These are phyloP conservation scores for Eristalinus aeneus DNA, from an alignment of 2,888 invertebrate genomes.

Conservation along the genomic window DNA sequence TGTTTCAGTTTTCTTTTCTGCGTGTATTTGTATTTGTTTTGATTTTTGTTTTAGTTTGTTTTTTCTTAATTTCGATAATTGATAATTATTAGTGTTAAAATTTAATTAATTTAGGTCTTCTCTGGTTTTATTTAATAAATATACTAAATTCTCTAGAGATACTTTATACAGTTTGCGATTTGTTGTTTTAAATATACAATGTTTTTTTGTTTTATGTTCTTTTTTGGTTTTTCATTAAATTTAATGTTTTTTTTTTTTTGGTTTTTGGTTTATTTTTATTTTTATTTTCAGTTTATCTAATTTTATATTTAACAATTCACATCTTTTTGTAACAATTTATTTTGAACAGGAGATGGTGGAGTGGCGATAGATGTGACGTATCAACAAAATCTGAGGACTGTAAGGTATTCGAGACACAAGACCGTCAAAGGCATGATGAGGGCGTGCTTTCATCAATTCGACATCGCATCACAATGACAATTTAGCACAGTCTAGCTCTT, in stretches of 20 bases:
- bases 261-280: background rate
- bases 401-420: too few relatives aligned
- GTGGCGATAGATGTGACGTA: background rate
- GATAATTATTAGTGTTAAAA: slow-evolving; percentile 62
- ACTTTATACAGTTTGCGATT: slow-evolving; percentile 54
- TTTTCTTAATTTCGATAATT: slow-evolving; percentile 64
- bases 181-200: slow-evolving; percentile 51
- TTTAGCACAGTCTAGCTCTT: too few relatives aligned
- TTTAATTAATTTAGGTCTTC: slow-evolving; percentile 22
- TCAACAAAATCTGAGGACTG: background rate
- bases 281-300: slow-evolving; percentile 26
- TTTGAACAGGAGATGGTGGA: background rate
- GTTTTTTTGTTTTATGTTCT: slow-evolving; percentile 6
- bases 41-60: background rate
- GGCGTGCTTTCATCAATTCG: too few relatives aligned
- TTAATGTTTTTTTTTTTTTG: slow-evolving; percentile 13
- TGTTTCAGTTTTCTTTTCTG: slow-evolving; percentile 20
- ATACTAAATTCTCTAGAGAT: slow-evolving; percentile 61
- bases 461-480: too few relatives aligned
- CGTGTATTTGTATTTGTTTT: background rate
- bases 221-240: slow-evolving; percentile 15
- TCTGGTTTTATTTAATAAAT: slow-evolving; percentile 50
- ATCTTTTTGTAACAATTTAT: slow-evolving; percentile 55
- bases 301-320: slow-evolving; percentile 54
- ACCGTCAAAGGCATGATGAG: too few relatives aligned